Conservation (phyloP, 2,797 vertebrate species). For the Amblyraja radiata region DNA sequence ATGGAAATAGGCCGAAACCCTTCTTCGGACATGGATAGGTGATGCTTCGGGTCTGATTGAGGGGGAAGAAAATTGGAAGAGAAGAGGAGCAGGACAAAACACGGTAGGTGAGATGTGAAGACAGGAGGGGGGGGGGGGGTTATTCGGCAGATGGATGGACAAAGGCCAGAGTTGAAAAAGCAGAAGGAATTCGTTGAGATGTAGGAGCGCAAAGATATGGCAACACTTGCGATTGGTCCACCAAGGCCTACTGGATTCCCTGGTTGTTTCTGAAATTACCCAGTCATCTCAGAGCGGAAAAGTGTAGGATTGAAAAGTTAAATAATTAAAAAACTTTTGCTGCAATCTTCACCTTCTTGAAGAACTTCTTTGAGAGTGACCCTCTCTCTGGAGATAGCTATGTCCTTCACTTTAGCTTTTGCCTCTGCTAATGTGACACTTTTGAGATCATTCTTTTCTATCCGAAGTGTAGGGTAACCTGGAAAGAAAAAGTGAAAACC, state of each 20-base stretch:
- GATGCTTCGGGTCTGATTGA: no score
- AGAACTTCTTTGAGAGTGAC: slow-evolving; percentile 89
- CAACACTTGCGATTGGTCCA: no score
- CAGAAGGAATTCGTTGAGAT: no score
- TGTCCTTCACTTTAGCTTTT: slow-evolving; percentile 95
- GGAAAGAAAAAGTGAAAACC: slow-evolving; percentile 67
- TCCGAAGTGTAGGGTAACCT: slow-evolving; percentile 92
- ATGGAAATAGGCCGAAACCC: no score
- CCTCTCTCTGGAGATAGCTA: slow-evolving; percentile 90
- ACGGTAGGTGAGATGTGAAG: no score
- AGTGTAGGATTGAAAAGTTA: background rate
- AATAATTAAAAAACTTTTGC: background rate
- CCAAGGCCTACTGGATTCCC: no score
- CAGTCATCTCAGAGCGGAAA: background rate
- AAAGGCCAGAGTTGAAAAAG: no score
- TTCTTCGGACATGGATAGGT: no score
- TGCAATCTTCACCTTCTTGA: slow-evolving; percentile 78
- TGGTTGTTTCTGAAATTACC: background rate
- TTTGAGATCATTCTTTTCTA: slow-evolving; percentile 96
- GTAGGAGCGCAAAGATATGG: no score
- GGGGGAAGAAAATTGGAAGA: background rate
- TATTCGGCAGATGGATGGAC: no score
- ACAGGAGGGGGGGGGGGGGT: no score
- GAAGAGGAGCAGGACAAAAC: no score
- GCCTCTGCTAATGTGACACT: slow-evolving; percentile 93